Evolutionary conservation across 2,888 invertebrate species (phyloP), one percentile per base, ranked within the genome.

Genomic region (Ditula angustiorana): DNA sequence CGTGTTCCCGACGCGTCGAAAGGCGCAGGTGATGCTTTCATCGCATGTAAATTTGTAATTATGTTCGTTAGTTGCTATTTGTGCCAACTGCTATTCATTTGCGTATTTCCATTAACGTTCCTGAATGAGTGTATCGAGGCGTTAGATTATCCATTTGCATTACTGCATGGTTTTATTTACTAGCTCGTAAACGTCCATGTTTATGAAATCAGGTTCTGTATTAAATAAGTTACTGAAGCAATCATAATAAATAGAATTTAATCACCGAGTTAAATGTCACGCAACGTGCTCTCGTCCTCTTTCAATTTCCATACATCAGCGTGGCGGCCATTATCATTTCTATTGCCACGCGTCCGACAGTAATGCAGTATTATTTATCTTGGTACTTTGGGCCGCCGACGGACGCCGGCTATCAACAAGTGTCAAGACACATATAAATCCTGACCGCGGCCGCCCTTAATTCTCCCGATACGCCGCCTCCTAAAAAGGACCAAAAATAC

Each of bases 361-460:
- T 74, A 73, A 75, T 74, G 74, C 77, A 75, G 80, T 85, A 80
- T 82, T 81, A 85, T 80, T 84, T 75, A 56, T 64, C 60, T 67
- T 67, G 70, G 70, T 71, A 71, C 76, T 79, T 76, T 80, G 83
- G 81, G 79, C 78, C 80, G 80, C 78, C 81, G 79, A 75, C 66
- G 66, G 70, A 69, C 73, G 70, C 69, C 67, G 70, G 81, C 84
- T 87, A 90, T 91, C 91, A 91, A 90, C 90, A 91, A 90, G 90
- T 91, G 89, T 84, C 87, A 75, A 82, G 83, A 77, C 79, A 81
- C 78, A 80, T 77, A 85, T 87, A 85, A 83, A 84, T 83, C 77
- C 72, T 55, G 68, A 71, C 76, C 76, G 68, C 74, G 71, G 73
- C 70, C 73, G 71, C 70, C 74, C 58, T 63, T 68, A 70, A 70